Conservation (phyloP, 2,888 invertebrate genomes). For the Chaitophorus viminalis region DNA sequence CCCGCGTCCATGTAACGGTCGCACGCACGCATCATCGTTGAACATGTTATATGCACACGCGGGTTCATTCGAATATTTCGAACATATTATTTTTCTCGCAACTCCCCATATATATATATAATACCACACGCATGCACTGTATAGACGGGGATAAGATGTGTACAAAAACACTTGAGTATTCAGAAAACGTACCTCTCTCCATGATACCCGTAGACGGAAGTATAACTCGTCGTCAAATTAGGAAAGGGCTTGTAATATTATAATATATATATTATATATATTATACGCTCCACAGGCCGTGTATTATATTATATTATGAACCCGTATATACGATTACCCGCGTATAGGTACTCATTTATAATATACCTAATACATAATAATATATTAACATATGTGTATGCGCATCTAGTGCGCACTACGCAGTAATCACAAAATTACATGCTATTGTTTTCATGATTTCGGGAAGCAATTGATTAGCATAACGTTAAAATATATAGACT, state of each 20-base stretch:
- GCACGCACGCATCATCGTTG: not conserved
- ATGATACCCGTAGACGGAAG: constrained; percentile 41
- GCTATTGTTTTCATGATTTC: constrained; percentile 41
- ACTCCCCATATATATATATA: not conserved
- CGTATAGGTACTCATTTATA: not conserved
- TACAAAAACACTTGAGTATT: constrained; percentile 15
- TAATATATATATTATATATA: too few relatives aligned
- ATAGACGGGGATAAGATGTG: not conserved
- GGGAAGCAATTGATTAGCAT: constrained; percentile 24
- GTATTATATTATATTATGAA: not conserved
- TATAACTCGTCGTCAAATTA: constrained; percentile 21
- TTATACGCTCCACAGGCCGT: not conserved
- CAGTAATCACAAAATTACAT: constrained; percentile 29
- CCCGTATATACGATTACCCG: not conserved
- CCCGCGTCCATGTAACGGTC: not conserved
- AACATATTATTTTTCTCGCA: not conserved
- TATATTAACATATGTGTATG: not conserved
- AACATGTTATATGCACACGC: not conserved
- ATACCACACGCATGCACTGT: not conserved
- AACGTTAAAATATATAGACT: not conserved
- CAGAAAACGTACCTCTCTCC: constrained; percentile 17
- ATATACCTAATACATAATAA: too few relatives aligned
- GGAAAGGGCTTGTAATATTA: constrained; percentile 23
- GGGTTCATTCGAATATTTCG: not conserved
- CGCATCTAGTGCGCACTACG: not conserved